phyloP scores from a whole-genome alignment of 2,797 vertebrate genomes.

The Borostomias antarcticus region DNA sequence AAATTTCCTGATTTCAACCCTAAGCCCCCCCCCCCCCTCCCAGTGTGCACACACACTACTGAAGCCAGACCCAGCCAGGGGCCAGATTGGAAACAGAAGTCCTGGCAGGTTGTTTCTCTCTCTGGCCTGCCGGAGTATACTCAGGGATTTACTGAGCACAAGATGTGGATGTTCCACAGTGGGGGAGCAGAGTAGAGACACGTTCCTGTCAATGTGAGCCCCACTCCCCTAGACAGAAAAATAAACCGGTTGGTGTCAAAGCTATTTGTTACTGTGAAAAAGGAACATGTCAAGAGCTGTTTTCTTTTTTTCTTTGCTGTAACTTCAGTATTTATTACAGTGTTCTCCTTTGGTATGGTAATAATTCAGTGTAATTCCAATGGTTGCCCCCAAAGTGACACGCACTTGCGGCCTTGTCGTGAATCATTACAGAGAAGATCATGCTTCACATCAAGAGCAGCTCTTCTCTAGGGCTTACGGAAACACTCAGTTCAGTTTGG shows the following conservation, averaged over 20 bases:
- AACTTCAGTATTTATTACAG: background rate
- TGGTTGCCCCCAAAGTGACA: too few relatives aligned
- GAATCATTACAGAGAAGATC: too few relatives aligned
- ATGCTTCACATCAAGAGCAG: too few relatives aligned
- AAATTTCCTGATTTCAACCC: too few relatives aligned
- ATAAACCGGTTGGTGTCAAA: too few relatives aligned
- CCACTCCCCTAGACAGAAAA: background rate
- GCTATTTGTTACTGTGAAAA: background rate
- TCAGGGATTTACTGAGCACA: background rate
- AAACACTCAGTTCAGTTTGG: too few relatives aligned
- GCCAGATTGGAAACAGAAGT: background rate
- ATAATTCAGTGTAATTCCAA: slow-evolving; percentile 72
- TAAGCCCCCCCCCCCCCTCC: too few relatives aligned
- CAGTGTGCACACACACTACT: background rate
- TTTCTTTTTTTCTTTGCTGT: background rate
- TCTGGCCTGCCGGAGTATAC: background rate
- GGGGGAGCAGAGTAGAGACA: background rate
- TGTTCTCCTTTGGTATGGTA: slow-evolving; percentile 35
- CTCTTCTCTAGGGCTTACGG: too few relatives aligned
- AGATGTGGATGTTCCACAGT: background rate
- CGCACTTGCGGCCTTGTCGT: too few relatives aligned
- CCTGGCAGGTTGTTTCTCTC: background rate
- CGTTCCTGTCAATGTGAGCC: background rate
- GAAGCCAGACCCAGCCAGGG: background rate
- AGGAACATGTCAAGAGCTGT: too few relatives aligned